Percentiles rank a stretch among this genome's conserved stretches.
Conservation (phyloP, 2,113 vertebrate species). For the Cyphomyrus discorhynchus region DNA sequence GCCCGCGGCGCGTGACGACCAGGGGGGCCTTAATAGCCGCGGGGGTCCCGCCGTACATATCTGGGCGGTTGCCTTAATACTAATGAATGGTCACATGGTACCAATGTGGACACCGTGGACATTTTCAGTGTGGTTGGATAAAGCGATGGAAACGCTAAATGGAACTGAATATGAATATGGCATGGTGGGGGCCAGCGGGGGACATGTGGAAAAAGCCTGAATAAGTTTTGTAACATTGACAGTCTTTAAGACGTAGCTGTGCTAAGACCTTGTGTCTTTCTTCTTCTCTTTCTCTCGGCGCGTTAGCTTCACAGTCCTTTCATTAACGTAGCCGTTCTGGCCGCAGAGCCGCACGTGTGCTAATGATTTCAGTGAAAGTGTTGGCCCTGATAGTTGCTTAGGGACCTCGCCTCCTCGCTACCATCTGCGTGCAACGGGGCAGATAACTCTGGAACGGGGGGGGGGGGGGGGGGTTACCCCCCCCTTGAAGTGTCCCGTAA, state of each 20-base stretch:
- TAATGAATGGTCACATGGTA: background rate
- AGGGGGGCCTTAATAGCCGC: background rate
- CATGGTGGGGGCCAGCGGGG: background rate
- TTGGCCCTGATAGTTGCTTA: slow-evolving; percentile 56
- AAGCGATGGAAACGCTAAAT: background rate
- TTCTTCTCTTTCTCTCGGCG: background rate
- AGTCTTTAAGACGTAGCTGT: background rate
- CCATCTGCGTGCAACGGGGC: slow-evolving; percentile 55
- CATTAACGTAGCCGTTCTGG: background rate
- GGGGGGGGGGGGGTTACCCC: background rate
- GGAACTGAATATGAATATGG: background rate
- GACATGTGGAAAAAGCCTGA: background rate
- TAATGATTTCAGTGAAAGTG: slow-evolving; percentile 14
- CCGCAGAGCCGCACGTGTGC: background rate
- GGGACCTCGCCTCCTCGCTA: slow-evolving; percentile 66
- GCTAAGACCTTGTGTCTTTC: background rate
- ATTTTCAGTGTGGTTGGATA: background rate
- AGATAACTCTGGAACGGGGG: background rate
- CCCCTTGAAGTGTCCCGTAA: background rate
- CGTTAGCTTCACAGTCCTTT: background rate
- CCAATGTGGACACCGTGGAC: too few relatives aligned
- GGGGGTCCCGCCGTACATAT: background rate
- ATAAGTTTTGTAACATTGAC: background rate
- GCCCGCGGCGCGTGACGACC: slow-evolving; percentile 2
- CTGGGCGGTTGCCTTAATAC: background rate